These are phyloP conservation scores for Plestiodon gilberti DNA, from an alignment of 2,113 vertebrate genomes.

Conservation along the genomic window DNA sequence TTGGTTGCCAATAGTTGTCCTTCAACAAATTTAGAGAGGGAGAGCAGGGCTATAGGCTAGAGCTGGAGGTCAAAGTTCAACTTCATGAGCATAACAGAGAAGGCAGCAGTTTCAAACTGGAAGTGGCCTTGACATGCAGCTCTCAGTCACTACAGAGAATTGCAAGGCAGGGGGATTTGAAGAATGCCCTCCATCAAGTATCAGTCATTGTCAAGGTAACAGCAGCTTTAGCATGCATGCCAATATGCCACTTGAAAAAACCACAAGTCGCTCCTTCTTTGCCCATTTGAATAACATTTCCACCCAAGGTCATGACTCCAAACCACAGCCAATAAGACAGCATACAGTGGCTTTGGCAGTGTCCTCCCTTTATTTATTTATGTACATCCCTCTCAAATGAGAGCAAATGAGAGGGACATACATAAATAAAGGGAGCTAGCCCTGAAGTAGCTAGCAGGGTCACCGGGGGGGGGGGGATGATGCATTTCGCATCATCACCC, in stretches of 20 bases:
- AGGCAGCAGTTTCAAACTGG: slow-evolving; percentile 1
- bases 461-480: too few species aligned
- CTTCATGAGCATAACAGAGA: slow-evolving; percentile 47
- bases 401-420: too few species aligned
- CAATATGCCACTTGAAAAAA: slow-evolving; percentile 31
- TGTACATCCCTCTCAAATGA: too few species aligned
- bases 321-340: background rate
- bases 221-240: slow-evolving; percentile 9
- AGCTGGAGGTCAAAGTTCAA: slow-evolving; percentile 56
- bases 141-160: slow-evolving; percentile 34
- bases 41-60: slow-evolving; percentile 31
- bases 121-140: slow-evolving; percentile 39
- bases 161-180: slow-evolving; percentile 6
- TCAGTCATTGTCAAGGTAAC: slow-evolving; percentile 36
- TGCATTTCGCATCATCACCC: too few species aligned
- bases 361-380: too few species aligned
- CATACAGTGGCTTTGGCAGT: too few species aligned
- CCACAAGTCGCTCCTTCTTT: slow-evolving; percentile 15
- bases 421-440: too few species aligned
- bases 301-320: background rate
- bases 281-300: background rate
- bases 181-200: slow-evolving; percentile 46
- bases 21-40: slow-evolving; percentile 64
- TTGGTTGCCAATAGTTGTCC: slow-evolving; percentile 54
- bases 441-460: too few species aligned